These are phyloP conservation scores for Limnephilus auricula DNA, from an alignment of 2,888 invertebrate genomes.

Conservation along the genomic window DNA sequence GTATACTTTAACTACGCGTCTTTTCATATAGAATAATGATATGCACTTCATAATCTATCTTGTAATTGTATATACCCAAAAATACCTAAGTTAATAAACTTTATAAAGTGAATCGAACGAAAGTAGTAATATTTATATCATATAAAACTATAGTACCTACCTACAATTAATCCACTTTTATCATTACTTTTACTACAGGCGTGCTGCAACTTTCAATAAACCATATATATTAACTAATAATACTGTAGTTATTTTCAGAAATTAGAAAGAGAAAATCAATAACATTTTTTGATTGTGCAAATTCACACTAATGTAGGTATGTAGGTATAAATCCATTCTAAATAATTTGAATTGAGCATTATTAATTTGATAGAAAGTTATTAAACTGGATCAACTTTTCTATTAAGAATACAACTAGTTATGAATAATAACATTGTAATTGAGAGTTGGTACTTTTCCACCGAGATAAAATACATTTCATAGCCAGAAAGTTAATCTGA, in stretches of 20 bases:
- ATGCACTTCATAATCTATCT: too few species aligned
- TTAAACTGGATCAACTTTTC: background rate
- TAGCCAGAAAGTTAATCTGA: slow-evolving; percentile 37
- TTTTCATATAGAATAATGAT: too few species aligned
- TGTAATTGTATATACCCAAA: background rate
- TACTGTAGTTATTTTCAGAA: background rate
- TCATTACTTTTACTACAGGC: background rate
- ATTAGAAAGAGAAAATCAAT: background rate
- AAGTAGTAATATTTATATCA: background rate
- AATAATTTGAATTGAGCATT: background rate
- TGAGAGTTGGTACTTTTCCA: background rate
- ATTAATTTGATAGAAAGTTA: background rate
- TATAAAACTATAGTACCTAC: too few species aligned
- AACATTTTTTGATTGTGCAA: background rate
- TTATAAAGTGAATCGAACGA: background rate
- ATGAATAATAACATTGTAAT: background rate
- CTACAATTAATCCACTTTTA: background rate
- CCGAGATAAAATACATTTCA: background rate
- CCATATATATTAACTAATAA: background rate
- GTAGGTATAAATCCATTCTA: too few species aligned
- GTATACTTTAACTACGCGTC: too few species aligned
- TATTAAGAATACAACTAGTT: background rate
- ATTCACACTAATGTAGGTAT: background rate
- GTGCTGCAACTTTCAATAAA: background rate
- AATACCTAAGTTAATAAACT: background rate